Percentiles rank a stretch among this genome's conserved stretches.
Conservation (phyloP, 2,797 vertebrate genomes). For the Hydrophis major region DNA sequence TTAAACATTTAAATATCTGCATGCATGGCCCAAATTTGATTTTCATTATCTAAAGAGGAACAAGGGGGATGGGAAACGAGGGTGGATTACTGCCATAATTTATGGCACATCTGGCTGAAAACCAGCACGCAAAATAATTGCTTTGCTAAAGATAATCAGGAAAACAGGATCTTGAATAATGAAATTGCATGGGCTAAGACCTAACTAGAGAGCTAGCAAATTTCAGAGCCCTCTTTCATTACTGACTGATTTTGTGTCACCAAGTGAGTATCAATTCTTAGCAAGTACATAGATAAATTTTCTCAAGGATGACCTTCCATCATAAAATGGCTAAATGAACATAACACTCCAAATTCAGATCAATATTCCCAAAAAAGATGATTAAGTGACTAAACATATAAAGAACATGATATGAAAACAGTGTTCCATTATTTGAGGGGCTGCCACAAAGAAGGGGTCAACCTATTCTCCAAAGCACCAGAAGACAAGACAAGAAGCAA, state of each 20-base stretch:
- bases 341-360: neutral
- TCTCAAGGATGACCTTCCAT: neutral
- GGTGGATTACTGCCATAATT: neutral
- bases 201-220: constrained; percentile 1
- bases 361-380: neutral
- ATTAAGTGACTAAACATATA: neutral
- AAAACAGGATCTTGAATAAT: neutral
- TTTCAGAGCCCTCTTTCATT: neutral
- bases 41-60: neutral
- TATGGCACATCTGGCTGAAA: neutral
- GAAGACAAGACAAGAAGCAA: neutral
- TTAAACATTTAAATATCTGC: neutral
- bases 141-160: neutral
- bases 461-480: neutral
- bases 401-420: neutral
- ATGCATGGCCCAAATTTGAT: neutral
- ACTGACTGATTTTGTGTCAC: neutral
- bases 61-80: neutral
- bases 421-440: neutral
- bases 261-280: neutral
- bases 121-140: neutral
- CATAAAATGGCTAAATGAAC: neutral
- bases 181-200: constrained; percentile 4
- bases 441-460: neutral
- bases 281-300: neutral